Conservation (phyloP, 2,888 invertebrate genomes). For the Lasius fuliginosus region DNA sequence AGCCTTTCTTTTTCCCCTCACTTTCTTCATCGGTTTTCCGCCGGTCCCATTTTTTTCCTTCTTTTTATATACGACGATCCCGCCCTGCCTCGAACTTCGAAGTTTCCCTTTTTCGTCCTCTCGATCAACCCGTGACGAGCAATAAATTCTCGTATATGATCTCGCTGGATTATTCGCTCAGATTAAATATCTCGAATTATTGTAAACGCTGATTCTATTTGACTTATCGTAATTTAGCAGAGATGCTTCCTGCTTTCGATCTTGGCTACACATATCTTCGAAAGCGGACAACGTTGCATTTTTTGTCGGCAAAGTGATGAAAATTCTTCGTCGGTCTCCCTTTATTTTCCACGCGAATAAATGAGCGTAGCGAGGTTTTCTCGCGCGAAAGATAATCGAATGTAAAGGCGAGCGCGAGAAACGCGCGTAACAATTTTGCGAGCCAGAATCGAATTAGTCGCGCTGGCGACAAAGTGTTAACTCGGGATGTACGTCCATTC, state of each 20-base stretch:
- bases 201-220: not conserved
- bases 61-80: not conserved
- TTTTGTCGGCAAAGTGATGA: not conserved
- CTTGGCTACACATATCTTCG: not conserved
- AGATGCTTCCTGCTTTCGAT: not conserved
- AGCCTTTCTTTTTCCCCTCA: conserved; percentile 40
- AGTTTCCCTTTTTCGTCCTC: not conserved
- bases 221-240: not conserved
- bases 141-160: conserved; percentile 16
- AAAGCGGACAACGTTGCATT: too few species aligned
- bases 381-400: conserved; percentile 39
- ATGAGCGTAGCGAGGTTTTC: conserved; percentile 6
- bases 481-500: conserved; percentile 36
- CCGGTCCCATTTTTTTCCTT: conserved; percentile 13
- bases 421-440: conserved; percentile 36
- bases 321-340: conserved; percentile 20
- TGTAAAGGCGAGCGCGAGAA: conserved; percentile 27
- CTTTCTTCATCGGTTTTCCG: conserved; percentile 28
- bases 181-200: not conserved
- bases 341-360: conserved; percentile 36
- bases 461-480: conserved; percentile 42
- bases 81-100: not conserved
- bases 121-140: not conserved
- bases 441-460: conserved; percentile 29
- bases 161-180: not conserved